Base-by-base conservation (phyloP, 2,113 vertebrate genomes). In the Aldabrachelys gigantea region DNA sequence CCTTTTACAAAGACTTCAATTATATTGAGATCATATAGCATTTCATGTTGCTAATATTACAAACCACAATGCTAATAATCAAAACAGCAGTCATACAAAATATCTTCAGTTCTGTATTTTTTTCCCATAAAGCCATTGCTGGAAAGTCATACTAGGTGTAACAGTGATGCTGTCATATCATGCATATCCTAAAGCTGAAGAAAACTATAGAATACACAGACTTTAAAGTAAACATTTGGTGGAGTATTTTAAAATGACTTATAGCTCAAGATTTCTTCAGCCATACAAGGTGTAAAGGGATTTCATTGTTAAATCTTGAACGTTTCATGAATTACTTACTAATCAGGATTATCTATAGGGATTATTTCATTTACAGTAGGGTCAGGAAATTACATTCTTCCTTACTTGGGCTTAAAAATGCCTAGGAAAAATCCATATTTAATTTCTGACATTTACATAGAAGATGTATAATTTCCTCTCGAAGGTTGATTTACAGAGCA, bases 1-100 rank as follows among this genome's bases (percentile, higher is more conserved):
- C 89, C 2, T 91, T 96, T 96, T 49, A 84, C 12, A 47, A 85
- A 49, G 90, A n/a, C 21, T 95, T 91, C 6, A 75, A 10, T 84
- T 35, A n/a, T 62, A 50, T 92, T 96, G 10, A 10, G 59, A 11
- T 76, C 81, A 52, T 12, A 76, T 76, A 93, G 75, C 17, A 41
- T 79, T 44, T 38, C 13, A 41, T 0, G 0, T 52, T 85, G 94
- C 89, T 84, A 10, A 52, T 49, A 13, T 44, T 78, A 57, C 29
- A 19, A 72, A 80, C 14, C 22, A 14, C 5, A 79, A 4, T 22
- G 41, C 1, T 75, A 88, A 22, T 88, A 52, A 44, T 57, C 12
- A 85, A 54, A 38, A 49, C 80, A 59, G 3, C 31, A 88, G 5
- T 24, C 16, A 88, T 14, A 10, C 85, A n/a, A 53, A 25, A 12